A percentile compares a stretch with the other conserved stretches of the same genome.
Evolutionary conservation across 2,797 vertebrate genomes (phyloP).

Genomic region (Gambelia wislizenii): DNA sequence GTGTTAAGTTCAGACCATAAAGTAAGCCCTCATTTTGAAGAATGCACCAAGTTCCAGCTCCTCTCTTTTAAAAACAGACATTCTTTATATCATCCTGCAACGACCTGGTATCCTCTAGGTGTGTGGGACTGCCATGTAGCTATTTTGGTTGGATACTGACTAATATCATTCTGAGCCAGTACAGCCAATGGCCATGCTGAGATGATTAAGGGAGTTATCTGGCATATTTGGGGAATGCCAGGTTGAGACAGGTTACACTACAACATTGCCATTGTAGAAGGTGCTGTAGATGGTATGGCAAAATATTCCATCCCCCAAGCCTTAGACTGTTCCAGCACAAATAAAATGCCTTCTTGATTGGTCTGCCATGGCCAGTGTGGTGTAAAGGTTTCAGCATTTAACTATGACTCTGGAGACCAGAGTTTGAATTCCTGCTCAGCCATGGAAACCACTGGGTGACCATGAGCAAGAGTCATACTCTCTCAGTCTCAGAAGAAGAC

Average conservation of each 20-base stretch:
- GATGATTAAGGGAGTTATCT: too few relatives aligned
- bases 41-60: neutral
- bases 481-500: too few relatives aligned
- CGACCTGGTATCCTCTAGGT: neutral
- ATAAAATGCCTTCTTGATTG: neutral
- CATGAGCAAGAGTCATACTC: too few relatives aligned
- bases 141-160: too few relatives aligned
- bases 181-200: neutral
- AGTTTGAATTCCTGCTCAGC: too few relatives aligned
- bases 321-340: neutral
- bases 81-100: neutral
- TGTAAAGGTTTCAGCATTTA: too few relatives aligned
- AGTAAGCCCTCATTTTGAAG: neutral
- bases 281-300: too few relatives aligned
- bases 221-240: neutral
- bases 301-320: too few relatives aligned
- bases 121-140: neutral
- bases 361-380: neutral
- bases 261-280: too few relatives aligned
- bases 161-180: neutral
- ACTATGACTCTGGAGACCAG: too few relatives aligned
- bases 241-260: neutral
- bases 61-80: neutral
- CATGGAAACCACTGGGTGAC: too few relatives aligned
- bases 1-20: neutral